Evolutionary conservation across 2,113 vertebrate genomes (phyloP).

Genomic region (Mormyrus iriodes): DNA sequence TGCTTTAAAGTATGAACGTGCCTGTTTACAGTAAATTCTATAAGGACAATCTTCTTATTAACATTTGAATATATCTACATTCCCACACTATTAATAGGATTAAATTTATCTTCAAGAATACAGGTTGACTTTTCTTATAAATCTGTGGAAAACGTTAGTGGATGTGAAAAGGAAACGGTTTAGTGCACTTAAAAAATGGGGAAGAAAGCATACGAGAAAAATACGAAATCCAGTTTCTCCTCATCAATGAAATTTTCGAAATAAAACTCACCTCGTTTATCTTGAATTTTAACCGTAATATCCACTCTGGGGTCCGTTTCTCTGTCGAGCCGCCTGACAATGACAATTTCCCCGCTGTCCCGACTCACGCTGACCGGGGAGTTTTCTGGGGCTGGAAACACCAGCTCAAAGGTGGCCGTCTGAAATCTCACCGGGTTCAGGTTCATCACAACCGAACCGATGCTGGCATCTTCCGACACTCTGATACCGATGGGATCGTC

Average conservation of each 20-base stretch:
- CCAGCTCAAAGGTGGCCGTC: conserved; percentile 63
- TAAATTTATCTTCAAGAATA: not conserved
- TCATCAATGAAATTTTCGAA: not conserved
- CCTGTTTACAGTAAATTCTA: not conserved
- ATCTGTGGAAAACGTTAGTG: not conserved
- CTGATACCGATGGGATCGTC: conserved; percentile 58
- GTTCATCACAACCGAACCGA: conserved; percentile 66
- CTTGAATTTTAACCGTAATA: conserved; percentile 67
- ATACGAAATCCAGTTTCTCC: not conserved
- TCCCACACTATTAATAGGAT: not conserved
- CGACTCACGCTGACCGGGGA: conserved; percentile 67
- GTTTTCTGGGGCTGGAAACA: conserved; percentile 61
- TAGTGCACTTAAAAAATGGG: not conserved
- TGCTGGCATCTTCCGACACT: conserved; percentile 70
- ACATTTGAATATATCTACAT: not conserved
- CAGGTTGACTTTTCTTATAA: not conserved
- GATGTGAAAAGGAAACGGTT: not conserved
- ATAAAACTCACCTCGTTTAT: conserved; percentile 64
- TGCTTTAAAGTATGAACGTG: not conserved
- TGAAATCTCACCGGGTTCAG: conserved; percentile 63
- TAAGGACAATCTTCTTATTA: not conserved
- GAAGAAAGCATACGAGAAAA: not conserved
- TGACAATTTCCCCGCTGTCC: conserved; percentile 69
- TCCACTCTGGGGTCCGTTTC: conserved; percentile 68
- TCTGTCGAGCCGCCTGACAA: conserved; percentile 66